phyloP scores from a whole-genome alignment of 2,797 vertebrate species.

The Mico argentatus region DNA sequence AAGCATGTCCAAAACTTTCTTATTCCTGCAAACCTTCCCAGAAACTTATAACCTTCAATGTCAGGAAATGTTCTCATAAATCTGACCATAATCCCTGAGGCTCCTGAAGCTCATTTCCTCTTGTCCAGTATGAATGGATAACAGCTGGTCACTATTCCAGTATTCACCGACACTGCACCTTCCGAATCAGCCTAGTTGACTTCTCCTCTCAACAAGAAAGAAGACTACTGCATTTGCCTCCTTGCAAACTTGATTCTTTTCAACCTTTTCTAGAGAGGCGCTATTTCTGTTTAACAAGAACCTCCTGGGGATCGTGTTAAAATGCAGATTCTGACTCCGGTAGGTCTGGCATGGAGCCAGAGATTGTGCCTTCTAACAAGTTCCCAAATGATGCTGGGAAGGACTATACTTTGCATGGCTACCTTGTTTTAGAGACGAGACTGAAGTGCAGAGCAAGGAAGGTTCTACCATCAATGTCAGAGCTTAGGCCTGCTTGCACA shows the following conservation, averaged over 20 bases:
- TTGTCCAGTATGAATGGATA: neutral
- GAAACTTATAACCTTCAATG: neutral
- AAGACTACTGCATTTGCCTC: neutral
- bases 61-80: constrained; percentile 28
- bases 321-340: neutral
- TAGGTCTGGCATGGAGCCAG: neutral
- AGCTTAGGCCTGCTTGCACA: neutral
- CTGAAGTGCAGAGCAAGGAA: neutral
- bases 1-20: neutral
- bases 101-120: constrained; percentile 20
- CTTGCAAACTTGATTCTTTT: neutral
- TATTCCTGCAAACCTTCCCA: neutral
- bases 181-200: neutral
- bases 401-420: fast-evolving
- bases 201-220: neutral
- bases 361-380: neutral
- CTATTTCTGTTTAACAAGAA: neutral
- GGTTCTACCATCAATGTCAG: fast-evolving
- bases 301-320: neutral
- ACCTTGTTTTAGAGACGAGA: neutral
- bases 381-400: fast-evolving
- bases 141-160: neutral
- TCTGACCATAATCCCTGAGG: neutral
- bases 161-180: neutral
- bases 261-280: neutral